A percentile compares a stretch with the other conserved stretches of the same genome.
These are phyloP conservation scores for Tineola bisselliella DNA, from an alignment of 2,888 invertebrate species.

Conservation along the genomic window DNA sequence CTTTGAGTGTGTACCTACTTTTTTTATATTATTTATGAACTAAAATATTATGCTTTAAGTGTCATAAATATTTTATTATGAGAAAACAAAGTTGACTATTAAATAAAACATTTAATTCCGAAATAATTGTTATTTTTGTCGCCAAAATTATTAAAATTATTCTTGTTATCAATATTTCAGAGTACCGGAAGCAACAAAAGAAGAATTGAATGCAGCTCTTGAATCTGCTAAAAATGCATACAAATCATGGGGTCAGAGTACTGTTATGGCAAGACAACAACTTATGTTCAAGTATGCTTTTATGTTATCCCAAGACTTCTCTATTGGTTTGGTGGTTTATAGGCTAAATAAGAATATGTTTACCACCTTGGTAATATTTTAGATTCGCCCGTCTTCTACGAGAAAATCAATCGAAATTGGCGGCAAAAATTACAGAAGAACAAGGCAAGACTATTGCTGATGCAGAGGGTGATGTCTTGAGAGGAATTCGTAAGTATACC, in stretches of 20 bases:
- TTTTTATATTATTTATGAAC: not conserved
- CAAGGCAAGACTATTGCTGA: conserved; percentile 97
- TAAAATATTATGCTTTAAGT: not conserved
- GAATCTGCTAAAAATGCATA: conserved; percentile 83
- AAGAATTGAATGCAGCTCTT: conserved; percentile 91
- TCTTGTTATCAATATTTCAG: conserved; percentile 52
- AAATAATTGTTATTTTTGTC: too few species aligned
- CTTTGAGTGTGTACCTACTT: not conserved
- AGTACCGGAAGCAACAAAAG: conserved; percentile 89
- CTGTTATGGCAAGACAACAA: conserved; percentile 92
- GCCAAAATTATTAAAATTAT: too few species aligned
- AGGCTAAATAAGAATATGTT: too few species aligned
- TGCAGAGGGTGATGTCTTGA: conserved; percentile 97
- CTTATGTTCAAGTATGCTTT: conserved; percentile 80
- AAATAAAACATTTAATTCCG: too few species aligned
- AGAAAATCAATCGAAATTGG: conserved; percentile 88
- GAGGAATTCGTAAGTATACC: conserved; percentile 94
- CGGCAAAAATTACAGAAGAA: conserved; percentile 91
- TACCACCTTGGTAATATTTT: too few species aligned
- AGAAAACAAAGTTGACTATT: not conserved
- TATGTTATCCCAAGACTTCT: not conserved
- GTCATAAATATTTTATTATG: not conserved
- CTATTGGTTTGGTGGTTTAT: too few species aligned
- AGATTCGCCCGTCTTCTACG: conserved; percentile 85
- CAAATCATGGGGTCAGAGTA: conserved; percentile 88